Evolutionary conservation across 2,888 invertebrate species (phyloP).

Genomic region (Siphonodentalium dalli): DNA sequence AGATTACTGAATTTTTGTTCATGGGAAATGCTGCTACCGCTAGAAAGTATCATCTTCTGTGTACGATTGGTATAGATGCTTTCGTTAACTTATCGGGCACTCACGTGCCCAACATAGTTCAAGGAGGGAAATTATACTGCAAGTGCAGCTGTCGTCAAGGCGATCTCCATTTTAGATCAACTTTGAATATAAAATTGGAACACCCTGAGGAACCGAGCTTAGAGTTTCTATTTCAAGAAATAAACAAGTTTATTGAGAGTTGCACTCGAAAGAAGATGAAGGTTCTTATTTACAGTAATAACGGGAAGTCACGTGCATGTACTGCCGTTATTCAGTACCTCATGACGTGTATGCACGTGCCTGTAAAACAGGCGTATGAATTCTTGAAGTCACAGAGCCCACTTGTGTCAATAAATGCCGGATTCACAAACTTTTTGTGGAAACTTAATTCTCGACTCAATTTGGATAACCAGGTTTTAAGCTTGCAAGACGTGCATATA

Average conservation of each 20-base stretch:
- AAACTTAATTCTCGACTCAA: no score
- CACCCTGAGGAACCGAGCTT: slow-evolving; percentile 67
- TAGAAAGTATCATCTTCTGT: slow-evolving; percentile 65
- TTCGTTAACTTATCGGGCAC: slow-evolving; percentile 55
- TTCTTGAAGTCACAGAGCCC: slow-evolving; percentile 47
- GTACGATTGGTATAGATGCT: slow-evolving; percentile 64
- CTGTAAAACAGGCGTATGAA: slow-evolving; percentile 45
- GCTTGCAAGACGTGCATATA: no score
- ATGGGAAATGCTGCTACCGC: slow-evolving; percentile 65
- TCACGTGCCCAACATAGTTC: slow-evolving; percentile 36
- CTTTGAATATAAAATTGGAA: slow-evolving; percentile 74
- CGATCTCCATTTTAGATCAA: slow-evolving; percentile 60
- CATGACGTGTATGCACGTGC: slow-evolving; percentile 43
- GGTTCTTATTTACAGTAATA: slow-evolving; percentile 51
- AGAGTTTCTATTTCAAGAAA: slow-evolving; percentile 52
- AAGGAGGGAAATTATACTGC: slow-evolving; percentile 39
- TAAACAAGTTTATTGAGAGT: slow-evolving; percentile 57
- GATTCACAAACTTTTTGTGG: no score
- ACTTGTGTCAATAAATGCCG: slow-evolving; percentile 41
- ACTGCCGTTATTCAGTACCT: slow-evolving; percentile 55
- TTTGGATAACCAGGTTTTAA: no score
- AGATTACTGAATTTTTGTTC: slow-evolving; percentile 59
- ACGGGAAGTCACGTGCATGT: slow-evolving; percentile 50
- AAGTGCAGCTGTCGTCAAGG: slow-evolving; percentile 51
- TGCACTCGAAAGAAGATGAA: slow-evolving; percentile 43